Evolutionary conservation across 2,797 vertebrate species (phyloP).

Genomic region (Urosaurus nigricauda): DNA sequence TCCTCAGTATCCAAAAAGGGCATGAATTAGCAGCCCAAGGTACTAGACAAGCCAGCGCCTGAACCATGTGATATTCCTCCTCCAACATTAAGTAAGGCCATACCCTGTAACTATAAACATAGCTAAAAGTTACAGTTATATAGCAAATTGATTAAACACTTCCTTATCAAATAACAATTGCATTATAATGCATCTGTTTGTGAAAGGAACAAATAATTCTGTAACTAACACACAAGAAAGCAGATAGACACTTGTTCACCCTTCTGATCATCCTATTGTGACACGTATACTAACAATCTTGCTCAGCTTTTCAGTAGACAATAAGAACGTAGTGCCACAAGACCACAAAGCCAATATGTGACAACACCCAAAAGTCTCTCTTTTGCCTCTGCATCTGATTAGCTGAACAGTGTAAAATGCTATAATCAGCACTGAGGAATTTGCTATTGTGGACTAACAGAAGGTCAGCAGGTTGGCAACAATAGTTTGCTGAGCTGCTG

Average conservation of each 20-base stretch:
- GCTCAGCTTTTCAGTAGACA: slow-evolving; percentile 12
- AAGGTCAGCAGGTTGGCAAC: slow-evolving; percentile 73
- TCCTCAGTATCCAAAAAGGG: not conserved
- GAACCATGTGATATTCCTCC: not conserved
- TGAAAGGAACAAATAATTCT: slow-evolving; percentile 29
- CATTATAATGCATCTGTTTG: no score
- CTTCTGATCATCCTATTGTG: slow-evolving; percentile 34
- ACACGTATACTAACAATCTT: slow-evolving; percentile 31
- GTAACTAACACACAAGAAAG: slow-evolving; percentile 29
- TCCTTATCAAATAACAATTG: not conserved
- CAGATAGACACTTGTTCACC: not conserved
- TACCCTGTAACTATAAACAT: not conserved
- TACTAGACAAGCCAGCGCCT: not conserved
- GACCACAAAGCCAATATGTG: slow-evolving; percentile 33
- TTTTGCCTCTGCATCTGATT: slow-evolving; percentile 65
- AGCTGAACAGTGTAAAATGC: slow-evolving; percentile 76
- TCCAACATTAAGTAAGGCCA: not conserved
- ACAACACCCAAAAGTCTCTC: slow-evolving; percentile 58
- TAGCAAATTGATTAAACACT: not conserved
- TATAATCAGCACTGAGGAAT: slow-evolving; percentile 71
- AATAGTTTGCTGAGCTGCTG: slow-evolving; percentile 69
- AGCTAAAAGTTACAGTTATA: not conserved
- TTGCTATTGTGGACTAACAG: slow-evolving; percentile 62
- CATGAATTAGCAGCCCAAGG: no score
- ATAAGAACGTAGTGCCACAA: slow-evolving; percentile 32